phyloP scores from a whole-genome alignment of 2,113 vertebrate genomes.

The Callaeas wilsoni region DNA sequence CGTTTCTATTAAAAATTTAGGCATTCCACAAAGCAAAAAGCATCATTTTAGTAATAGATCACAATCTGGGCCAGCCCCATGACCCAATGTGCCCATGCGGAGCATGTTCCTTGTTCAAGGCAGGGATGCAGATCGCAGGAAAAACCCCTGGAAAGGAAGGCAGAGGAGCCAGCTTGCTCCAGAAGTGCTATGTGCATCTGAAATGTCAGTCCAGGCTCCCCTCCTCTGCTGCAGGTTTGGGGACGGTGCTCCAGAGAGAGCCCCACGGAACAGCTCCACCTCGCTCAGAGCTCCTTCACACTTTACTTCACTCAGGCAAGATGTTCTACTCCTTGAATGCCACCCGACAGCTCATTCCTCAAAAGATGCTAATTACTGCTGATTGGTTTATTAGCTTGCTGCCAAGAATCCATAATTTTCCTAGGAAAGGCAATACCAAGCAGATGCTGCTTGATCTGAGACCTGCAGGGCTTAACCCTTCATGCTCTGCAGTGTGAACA shows the following conservation, averaged over 20 bases:
- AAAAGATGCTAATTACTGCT: slow-evolving; percentile 23
- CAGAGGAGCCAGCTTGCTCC: not conserved
- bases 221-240: not conserved
- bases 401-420: slow-evolving; percentile 5
- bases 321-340: not conserved
- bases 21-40: not conserved
- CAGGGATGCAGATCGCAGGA: not conserved
- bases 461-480: not conserved
- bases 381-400: slow-evolving; percentile 21
- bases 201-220: not conserved
- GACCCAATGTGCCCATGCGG: not conserved
- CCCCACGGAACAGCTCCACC: not conserved
- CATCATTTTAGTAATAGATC: not conserved
- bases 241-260: not conserved
- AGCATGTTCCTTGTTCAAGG: not conserved
- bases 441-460: not conserved
- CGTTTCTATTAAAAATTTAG: not conserved
- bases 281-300: not conserved
- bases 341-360: not conserved
- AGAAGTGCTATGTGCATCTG: not conserved
- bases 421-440: not conserved
- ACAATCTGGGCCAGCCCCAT: not conserved
- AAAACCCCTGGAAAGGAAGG: not conserved
- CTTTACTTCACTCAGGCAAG: not conserved
- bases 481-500: not conserved